These are phyloP conservation scores for Ia io DNA, from an alignment of 2,113 vertebrate genomes.

Conservation along the genomic window DNA sequence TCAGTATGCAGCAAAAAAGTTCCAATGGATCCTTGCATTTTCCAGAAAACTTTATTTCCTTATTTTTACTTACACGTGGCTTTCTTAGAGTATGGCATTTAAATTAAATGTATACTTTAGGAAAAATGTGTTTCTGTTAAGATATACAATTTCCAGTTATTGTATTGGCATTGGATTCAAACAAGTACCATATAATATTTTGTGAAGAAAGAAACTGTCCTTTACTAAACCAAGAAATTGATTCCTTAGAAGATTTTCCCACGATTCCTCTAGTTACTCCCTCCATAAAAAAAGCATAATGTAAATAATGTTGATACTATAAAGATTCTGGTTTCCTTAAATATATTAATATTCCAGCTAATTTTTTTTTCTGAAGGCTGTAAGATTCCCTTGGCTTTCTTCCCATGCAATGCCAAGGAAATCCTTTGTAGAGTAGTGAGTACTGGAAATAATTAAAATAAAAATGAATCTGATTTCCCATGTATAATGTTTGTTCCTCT, in stretches of 20 bases:
- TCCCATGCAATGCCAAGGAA: neutral
- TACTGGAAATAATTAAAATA: neutral
- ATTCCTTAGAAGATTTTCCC: conserved; percentile 24
- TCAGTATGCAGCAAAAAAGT: neutral
- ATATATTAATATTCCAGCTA: neutral
- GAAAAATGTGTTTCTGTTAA: neutral
- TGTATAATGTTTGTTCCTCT: neutral
- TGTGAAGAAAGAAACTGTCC: neutral
- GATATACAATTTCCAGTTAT: neutral
- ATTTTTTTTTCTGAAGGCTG: neutral
- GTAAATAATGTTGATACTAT: neutral
- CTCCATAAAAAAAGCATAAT: neutral
- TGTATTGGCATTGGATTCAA: neutral
- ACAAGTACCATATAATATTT: neutral
- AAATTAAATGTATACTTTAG: neutral
- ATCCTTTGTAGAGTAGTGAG: neutral
- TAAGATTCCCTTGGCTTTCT: neutral
- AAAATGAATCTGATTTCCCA: neutral
- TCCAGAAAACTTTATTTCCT: neutral
- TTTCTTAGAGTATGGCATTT: neutral
- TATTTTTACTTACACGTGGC: neutral
- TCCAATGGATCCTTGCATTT: neutral
- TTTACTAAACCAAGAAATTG: neutral
- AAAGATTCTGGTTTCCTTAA: neutral
- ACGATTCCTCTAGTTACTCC: neutral